These are phyloP conservation scores for Austrolebias charrua DNA, from an alignment of 2,797 vertebrate genomes.

Conservation along the genomic window DNA sequence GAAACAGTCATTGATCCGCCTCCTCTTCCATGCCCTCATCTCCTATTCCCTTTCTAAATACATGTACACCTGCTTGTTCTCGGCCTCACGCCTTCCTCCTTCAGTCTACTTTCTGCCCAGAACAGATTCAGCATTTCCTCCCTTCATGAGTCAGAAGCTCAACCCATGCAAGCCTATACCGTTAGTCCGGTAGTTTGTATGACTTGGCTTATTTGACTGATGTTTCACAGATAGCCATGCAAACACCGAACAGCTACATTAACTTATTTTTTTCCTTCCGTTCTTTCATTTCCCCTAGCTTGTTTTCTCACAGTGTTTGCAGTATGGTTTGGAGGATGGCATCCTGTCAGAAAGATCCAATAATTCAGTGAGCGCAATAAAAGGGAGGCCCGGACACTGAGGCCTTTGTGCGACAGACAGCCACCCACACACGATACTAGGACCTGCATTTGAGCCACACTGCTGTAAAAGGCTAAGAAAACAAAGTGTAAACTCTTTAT, in stretches of 20 bases:
- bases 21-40: slow-evolving; percentile 28
- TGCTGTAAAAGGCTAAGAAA: not conserved
- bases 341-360: slow-evolving; percentile 60
- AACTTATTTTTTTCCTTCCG: not conserved
- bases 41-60: slow-evolving; percentile 25
- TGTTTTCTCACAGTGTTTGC: slow-evolving; percentile 43
- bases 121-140: slow-evolving; percentile 16
- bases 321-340: slow-evolving; percentile 25
- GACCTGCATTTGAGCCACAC: slow-evolving; percentile 21
- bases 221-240: slow-evolving; percentile 27
- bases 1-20: slow-evolving; percentile 68
- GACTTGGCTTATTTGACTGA: slow-evolving; percentile 30
- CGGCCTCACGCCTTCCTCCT: slow-evolving; percentile 7
- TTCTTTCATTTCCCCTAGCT: slow-evolving; percentile 42
- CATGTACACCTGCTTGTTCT: slow-evolving; percentile 52
- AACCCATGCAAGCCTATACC: slow-evolving; percentile 32
- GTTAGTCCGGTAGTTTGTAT: too few relatives aligned
- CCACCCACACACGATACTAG: slow-evolving; percentile 59
- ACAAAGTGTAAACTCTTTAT: slow-evolving; percentile 1
- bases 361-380: slow-evolving; percentile 56
- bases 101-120: slow-evolving; percentile 8
- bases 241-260: slow-evolving; percentile 45
- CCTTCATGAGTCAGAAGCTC: slow-evolving; percentile 25
- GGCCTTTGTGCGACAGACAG: slow-evolving; percentile 69
- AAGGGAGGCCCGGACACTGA: slow-evolving; percentile 67